Base-by-base conservation (phyloP, 2,888 invertebrate species). In the Muscina levida region DNA sequence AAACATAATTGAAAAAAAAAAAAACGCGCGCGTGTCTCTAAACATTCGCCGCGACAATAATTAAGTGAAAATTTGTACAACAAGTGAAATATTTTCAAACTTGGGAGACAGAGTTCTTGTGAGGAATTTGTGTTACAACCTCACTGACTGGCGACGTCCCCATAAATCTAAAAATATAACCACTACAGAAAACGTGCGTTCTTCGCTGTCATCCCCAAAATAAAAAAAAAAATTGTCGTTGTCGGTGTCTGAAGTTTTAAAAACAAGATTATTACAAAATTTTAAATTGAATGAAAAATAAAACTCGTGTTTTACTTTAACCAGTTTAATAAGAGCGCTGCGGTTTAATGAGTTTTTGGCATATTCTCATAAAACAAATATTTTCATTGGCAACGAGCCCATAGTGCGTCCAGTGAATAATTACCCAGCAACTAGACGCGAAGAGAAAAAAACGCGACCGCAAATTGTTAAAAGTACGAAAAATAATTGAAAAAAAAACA, bases 311-410 rank as follows among this genome's bases (percentile, higher is more conserved):
- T 68, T 53, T 31, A 68, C 53, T 53, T 26, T 42, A 19, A 24
- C 24, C n/a, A 42, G 66, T 24, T 11, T 53, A 22, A 56, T 8
- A 42, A 19, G 51, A 31, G 5, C 48, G 48, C 15, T 37, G 42
- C 17, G 13, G 37, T 51, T 59, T 62, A 75, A 65, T 76, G 26
- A 67, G 24, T 68, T n/a, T 46, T 39, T 51, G 31, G 62, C 4
- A 59, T 22, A 53, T 51, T 31, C n/a, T 17, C 11, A 15, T 19
- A 59, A 22, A 10, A 53, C 10, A 68, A 76, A 67, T 67, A 74
- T 75, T 72, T 53, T 72, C 13, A 13, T 84, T 87, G 88, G 87
- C 87, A 79, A 59, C 70, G 73, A 75, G 86, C 88, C 87, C 86
- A 87, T 17, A 42, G 46, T 53, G 39, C 71, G 72, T 19, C 57